phyloP scores from a whole-genome alignment of 2,888 invertebrate genomes.

The Oeneis ivallda region DNA sequence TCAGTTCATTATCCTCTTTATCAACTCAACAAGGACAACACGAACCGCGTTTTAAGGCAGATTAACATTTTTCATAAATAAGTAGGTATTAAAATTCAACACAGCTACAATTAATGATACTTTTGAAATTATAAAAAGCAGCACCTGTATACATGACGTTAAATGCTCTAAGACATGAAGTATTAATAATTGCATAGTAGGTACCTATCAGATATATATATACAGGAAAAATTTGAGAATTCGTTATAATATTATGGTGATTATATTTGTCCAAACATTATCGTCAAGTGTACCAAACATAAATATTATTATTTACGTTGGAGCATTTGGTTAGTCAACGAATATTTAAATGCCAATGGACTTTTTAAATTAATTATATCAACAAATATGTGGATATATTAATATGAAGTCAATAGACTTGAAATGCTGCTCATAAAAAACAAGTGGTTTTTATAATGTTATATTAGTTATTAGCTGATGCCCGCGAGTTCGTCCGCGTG shows the following conservation, averaged over 20 bases:
- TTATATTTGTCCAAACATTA: slow-evolving; percentile 10
- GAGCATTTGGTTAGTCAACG: not conserved
- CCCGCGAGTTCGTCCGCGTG: too few relatives aligned
- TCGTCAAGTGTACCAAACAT: not conserved
- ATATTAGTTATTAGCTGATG: too few relatives aligned
- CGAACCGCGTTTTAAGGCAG: too few relatives aligned
- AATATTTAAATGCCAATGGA: not conserved
- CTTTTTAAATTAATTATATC: not conserved
- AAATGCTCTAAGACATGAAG: not conserved
- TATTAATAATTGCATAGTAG: not conserved
- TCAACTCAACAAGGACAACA: too few relatives aligned
- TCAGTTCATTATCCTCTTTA: too few relatives aligned
- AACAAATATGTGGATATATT: not conserved
- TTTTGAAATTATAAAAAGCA: not conserved
- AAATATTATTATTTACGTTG: slow-evolving; percentile 3
- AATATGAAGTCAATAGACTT: not conserved
- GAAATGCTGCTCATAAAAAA: slow-evolving; percentile 2
- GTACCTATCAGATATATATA: too few relatives aligned
- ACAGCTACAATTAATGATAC: not conserved
- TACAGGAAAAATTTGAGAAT: not conserved
- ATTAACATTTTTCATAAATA: not conserved
- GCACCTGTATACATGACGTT: not conserved
- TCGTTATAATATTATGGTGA: not conserved
- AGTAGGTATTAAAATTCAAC: not conserved
- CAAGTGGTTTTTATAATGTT: not conserved